These are phyloP conservation scores for Liasis olivaceus DNA, from an alignment of 2,797 vertebrate genomes.

Conservation along the genomic window DNA sequence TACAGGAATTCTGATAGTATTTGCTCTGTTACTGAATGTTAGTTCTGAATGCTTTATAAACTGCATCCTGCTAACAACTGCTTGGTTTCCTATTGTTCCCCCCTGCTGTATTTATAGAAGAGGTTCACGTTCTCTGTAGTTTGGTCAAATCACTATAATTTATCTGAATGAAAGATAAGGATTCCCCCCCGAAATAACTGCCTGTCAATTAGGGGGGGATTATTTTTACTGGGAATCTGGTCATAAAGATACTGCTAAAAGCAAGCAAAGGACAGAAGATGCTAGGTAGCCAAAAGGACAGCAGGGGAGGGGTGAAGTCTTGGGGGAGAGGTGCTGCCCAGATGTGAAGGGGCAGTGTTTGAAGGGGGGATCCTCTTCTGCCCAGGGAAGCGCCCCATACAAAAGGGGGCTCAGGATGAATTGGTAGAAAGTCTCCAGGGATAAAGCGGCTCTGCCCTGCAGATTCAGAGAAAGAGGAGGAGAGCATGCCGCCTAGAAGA, in stretches of 20 bases:
- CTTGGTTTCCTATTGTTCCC: background rate
- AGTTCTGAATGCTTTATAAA: background rate
- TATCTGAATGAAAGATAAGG: background rate
- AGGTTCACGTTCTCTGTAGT: background rate
- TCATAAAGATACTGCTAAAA: background rate
- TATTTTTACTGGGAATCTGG: background rate
- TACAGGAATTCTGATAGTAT: background rate
- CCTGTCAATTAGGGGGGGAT: background rate
- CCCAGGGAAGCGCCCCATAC: background rate
- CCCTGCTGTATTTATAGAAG: background rate
- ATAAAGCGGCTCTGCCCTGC: background rate
- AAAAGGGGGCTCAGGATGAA: background rate
- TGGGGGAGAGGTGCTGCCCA: background rate
- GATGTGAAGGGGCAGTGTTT: background rate
- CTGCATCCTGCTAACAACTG: background rate
- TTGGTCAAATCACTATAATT: background rate
- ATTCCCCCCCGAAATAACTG: background rate
- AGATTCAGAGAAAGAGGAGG: background rate
- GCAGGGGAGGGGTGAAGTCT: background rate
- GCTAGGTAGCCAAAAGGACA: no score
- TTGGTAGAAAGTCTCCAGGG: background rate
- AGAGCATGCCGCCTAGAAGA: background rate
- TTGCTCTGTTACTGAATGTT: background rate
- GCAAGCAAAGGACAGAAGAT: background rate
- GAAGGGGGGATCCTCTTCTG: background rate